Conservation (phyloP, 1,140 invertebrate genomes). For the Caenorhabditis tropicalis region DNA sequence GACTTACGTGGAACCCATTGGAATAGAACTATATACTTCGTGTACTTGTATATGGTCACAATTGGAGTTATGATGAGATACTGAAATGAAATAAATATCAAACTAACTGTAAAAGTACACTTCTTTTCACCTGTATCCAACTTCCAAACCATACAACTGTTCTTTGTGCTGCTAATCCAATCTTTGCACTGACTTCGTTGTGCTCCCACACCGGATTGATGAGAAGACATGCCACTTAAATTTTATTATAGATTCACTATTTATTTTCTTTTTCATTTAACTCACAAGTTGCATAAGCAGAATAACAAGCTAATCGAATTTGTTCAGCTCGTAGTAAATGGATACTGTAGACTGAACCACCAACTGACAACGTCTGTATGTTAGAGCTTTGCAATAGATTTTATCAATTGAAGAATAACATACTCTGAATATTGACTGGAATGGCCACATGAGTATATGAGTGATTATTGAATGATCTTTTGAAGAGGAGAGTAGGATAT, state of each 20-base stretch:
- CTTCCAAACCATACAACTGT: not conserved
- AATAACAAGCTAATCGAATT: slow-evolving; percentile 48
- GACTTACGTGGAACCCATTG: slow-evolving; percentile 50
- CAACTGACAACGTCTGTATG: slow-evolving; percentile 51
- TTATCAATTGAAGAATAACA: not conserved
- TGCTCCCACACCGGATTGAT: slow-evolving; percentile 57
- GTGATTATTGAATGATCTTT: slow-evolving; percentile 47
- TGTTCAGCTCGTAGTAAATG: slow-evolving; percentile 16
- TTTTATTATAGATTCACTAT: not conserved
- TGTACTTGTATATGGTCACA: slow-evolving; percentile 30
- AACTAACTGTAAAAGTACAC: no score
- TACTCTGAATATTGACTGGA: slow-evolving; percentile 52
- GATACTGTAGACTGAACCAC: slow-evolving; percentile 24
- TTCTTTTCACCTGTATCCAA: not conserved
- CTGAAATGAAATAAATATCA: not conserved
- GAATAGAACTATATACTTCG: slow-evolving; percentile 45
- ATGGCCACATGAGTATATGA: slow-evolving; percentile 54
- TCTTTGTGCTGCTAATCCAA: not conserved
- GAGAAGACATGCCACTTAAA: slow-evolving; percentile 55
- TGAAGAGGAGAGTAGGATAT: slow-evolving; percentile 54
- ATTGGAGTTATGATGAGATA: slow-evolving; percentile 19
- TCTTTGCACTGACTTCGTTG: slow-evolving; percentile 54
- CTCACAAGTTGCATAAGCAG: slow-evolving; percentile 50
- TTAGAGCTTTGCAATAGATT: not conserved
- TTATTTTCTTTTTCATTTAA: not conserved